Evolutionary conservation across 1,140 invertebrate species (phyloP), one percentile per base, ranked within the genome.

Genomic region (Ceratina japonica): DNA sequence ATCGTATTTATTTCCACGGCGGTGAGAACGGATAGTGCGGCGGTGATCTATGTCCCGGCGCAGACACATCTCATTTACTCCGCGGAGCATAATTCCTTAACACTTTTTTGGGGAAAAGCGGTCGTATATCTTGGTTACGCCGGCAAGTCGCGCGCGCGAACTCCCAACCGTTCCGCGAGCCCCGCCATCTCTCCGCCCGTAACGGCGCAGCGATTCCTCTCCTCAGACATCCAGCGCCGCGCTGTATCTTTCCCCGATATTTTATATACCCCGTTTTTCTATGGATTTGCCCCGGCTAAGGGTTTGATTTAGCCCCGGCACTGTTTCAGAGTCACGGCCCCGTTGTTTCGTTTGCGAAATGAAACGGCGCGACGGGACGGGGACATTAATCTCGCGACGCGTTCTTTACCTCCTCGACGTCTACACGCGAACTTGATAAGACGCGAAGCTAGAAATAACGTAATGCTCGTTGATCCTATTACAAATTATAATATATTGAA

Each of bases 31-130:
- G 90, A 90, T 91, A 89, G 86, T 86, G 87, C 74, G 83, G 78
- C 62, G 86, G 91, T 91, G 91, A 91, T 91, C 88, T 91, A 91
- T 91, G 90, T 89, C 87, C 87, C 89, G 72, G 82, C 82, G 88
- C 87, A 91, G 90, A 90, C 91, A 91, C 91, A 90, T 91, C 90
- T 91, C 90, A 91, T 91, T 91, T 91, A 91, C 90, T 91, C 88
- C 82, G 86, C 82, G 83, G 80, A 87, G 91, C 91, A 91, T 91
- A 91, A 91, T 91, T 91, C 89, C 90, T 91, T 90, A 90, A 91
- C 89, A 91, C 90, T 91, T 91, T 91, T 90, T 91, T 84, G 87
- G 83, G 85, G 82, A 86, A 87, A 86, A 88, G 87, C 85, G 87
- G 82, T 90, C 90, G 87, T 91, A 91, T 87, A 90, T 91, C 90